A percentile compares a stretch with the other conserved stretches of the same genome.
Evolutionary conservation across 2,797 vertebrate genomes (phyloP).

Genomic region (Brotula barbata): DNA sequence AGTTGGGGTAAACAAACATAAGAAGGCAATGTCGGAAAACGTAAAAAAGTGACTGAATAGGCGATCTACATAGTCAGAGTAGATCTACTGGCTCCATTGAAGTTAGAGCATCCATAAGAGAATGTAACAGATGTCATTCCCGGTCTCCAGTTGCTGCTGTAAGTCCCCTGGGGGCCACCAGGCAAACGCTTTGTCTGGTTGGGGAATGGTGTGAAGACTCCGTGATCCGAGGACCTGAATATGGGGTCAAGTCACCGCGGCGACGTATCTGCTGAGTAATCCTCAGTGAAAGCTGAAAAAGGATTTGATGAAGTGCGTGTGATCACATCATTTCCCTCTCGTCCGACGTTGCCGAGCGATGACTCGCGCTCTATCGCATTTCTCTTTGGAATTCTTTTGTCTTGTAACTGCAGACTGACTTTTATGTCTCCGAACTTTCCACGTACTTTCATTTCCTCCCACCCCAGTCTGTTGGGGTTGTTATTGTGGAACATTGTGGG

Average conservation of each 20-base stretch:
- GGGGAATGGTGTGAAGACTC: too few species aligned
- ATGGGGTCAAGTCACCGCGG: neutral
- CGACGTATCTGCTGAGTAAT: slow-evolving; percentile 21
- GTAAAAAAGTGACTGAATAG: too few species aligned
- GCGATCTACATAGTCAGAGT: too few species aligned
- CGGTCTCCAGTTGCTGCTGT: too few species aligned
- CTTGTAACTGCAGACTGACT: slow-evolving; percentile 54
- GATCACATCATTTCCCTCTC: slow-evolving; percentile 41
- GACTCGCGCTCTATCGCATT: slow-evolving; percentile 46
- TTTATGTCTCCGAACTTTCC: slow-evolving; percentile 49
- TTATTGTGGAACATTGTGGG: slow-evolving; percentile 68
- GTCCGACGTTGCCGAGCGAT: slow-evolving; percentile 44
- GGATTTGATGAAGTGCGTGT: slow-evolving; percentile 53
- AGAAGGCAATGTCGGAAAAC: too few species aligned
- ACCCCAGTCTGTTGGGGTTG: slow-evolving; percentile 44
- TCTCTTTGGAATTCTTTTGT: slow-evolving; percentile 51
- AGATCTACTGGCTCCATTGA: too few species aligned
- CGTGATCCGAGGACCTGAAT: too few species aligned
- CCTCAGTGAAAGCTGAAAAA: slow-evolving; percentile 30
- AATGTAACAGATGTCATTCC: too few species aligned
- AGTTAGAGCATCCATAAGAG: too few species aligned
- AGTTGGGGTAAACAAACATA: too few species aligned
- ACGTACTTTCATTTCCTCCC: slow-evolving; percentile 59
- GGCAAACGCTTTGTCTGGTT: too few species aligned
- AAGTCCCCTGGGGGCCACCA: too few species aligned